These are phyloP conservation scores for Acipenser oxyrinchus DNA, from an alignment of 2,797 vertebrate genomes.

Conservation along the genomic window DNA sequence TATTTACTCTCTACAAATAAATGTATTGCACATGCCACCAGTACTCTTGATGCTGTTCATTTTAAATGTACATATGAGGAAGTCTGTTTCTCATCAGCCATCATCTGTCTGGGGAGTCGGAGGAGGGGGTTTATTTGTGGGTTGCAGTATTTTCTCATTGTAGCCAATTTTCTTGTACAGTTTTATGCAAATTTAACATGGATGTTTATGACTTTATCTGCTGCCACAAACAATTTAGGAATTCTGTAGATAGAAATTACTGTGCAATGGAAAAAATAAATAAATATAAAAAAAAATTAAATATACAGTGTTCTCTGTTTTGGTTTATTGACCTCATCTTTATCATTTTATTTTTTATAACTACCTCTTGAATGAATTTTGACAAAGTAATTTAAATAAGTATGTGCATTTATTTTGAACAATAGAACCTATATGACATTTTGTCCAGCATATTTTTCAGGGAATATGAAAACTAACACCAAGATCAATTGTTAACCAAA, in stretches of 20 bases:
- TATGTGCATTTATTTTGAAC: too few species aligned
- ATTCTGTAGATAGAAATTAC: slow-evolving; percentile 74
- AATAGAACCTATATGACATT: too few species aligned
- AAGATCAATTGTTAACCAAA: too few species aligned
- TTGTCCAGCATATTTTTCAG: too few species aligned
- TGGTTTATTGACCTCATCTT: background rate
- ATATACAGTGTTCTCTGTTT: background rate
- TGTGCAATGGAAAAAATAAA: slow-evolving; percentile 63
- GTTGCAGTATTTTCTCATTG: slow-evolving; percentile 69
- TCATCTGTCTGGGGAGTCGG: slow-evolving; percentile 45
- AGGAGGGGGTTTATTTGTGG: slow-evolving; percentile 43
- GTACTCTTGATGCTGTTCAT: slow-evolving; percentile 32
- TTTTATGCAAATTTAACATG: slow-evolving; percentile 69
- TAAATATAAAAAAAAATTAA: slow-evolving; percentile 58
- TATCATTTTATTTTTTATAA: background rate
- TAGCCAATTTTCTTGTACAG: slow-evolving; percentile 69
- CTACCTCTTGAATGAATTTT: background rate
- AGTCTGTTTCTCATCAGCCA: slow-evolving; percentile 49
- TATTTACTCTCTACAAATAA: slow-evolving; percentile 6
- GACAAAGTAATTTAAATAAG: background rate
- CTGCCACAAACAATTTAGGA: slow-evolving; percentile 71
- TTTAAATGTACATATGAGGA: slow-evolving; percentile 40
- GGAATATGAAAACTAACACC: too few species aligned
- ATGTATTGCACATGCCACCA: slow-evolving; percentile 38
- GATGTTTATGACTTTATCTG: slow-evolving; percentile 72